These are phyloP conservation scores for Pterocles orientalis DNA, from an alignment of 2,113 vertebrate species.

Conservation along the genomic window DNA sequence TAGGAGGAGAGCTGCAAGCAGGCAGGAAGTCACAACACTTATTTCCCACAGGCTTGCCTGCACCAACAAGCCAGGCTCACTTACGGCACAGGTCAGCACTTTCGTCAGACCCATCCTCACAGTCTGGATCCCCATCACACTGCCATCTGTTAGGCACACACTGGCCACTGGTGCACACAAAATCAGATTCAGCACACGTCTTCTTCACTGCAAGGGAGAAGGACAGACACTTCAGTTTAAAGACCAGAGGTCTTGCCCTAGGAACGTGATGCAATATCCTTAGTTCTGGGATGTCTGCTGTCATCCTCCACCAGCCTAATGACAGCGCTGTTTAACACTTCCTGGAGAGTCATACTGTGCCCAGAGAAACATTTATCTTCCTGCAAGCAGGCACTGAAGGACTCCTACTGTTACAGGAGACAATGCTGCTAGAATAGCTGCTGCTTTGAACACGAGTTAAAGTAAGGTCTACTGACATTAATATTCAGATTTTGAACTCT, in stretches of 20 bases:
- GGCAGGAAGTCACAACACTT: not conserved
- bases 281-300: not conserved
- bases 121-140: slow-evolving; percentile 95
- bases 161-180: slow-evolving; percentile 90
- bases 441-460: not conserved
- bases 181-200: slow-evolving; percentile 87
- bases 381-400: not conserved
- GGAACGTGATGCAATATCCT: not conserved
- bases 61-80: slow-evolving; percentile 53
- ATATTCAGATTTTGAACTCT: not conserved
- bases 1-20: not conserved
- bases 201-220: slow-evolving; percentile 83
- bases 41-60: not conserved
- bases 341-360: not conserved
- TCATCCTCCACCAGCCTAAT: accelerated
- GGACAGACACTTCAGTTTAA: not conserved
- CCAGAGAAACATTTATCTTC: not conserved
- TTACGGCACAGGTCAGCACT: slow-evolving; percentile 91
- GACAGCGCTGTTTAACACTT: not conserved
- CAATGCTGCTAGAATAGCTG: not conserved
- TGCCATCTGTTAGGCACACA: slow-evolving; percentile 95
- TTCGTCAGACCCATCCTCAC: slow-evolving; percentile 94
- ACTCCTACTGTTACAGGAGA: not conserved
- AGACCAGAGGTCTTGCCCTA: not conserved
- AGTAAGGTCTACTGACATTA: not conserved